Conservation (phyloP, 2,888 invertebrate genomes). For the Monoplex corrugatus region DNA sequence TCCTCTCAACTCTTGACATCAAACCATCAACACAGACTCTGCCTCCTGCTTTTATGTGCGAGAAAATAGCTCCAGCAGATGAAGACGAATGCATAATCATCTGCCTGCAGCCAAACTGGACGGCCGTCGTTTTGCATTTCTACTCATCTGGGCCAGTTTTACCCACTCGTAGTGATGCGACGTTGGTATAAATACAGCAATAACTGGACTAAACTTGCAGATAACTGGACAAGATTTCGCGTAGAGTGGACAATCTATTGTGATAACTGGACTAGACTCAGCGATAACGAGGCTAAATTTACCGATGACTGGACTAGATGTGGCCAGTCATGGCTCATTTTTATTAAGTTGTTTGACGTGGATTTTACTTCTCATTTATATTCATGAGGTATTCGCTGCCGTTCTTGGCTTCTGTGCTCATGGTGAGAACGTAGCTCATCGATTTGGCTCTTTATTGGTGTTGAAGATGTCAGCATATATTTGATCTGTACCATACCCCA, state of each 20-base stretch:
- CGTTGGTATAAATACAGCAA: not conserved
- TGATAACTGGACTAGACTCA: too few relatives aligned
- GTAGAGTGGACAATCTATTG: too few relatives aligned
- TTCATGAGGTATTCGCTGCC: not conserved
- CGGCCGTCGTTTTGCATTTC: not conserved
- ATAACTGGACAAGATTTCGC: not conserved
- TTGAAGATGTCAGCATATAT: not conserved
- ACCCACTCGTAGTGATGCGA: not conserved
- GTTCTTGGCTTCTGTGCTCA: not conserved
- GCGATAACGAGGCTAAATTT: too few relatives aligned
- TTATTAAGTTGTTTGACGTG: too few relatives aligned
- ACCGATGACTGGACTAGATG: not conserved
- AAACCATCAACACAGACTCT: not conserved
- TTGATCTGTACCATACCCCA: too few relatives aligned
- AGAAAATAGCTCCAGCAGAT: not conserved
- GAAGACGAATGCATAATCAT: not conserved
- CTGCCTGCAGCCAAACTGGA: not conserved
- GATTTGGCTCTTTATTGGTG: not conserved
- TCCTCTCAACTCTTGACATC: not conserved
- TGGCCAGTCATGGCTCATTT: not conserved
- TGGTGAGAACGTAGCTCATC: not conserved
- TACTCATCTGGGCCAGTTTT: not conserved
- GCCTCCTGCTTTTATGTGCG: not conserved
- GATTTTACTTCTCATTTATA: not conserved
- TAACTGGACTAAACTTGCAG: not conserved